Evolutionary conservation across 2,797 vertebrate species (phyloP), one percentile per base, ranked within the genome.

Genomic region (Oreortyx pictus): DNA sequence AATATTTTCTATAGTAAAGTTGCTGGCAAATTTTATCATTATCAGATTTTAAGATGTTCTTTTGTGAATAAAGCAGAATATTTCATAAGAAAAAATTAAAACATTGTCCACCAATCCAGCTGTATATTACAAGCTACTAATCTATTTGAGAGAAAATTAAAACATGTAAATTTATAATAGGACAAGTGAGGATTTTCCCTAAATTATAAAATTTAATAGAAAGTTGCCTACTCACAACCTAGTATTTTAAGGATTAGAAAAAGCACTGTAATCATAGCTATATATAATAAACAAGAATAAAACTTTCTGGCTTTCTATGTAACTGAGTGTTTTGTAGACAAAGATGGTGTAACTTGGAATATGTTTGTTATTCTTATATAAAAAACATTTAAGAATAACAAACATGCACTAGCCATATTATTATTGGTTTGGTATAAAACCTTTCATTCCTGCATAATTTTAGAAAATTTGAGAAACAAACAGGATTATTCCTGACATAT

Each of bases 21-120:
- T 76, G 18, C 49, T 84, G 11, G 25, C 62, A 92, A 89, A 41
- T 73, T 41, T 81, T 68, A 17, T 73, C 43, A 22, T 95, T 86
- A 94, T 92, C 4, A 2, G 67, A 79, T 91, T 92, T 91, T 86
- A 83, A 89, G 24, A 73, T 66, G 14, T 66, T 92, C n/a, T 86
- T 86, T 65, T 71, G 10, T 79, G 22, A 86, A 84, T 49, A 88
- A 89, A 89, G 31, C 27, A 54, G 25, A 86, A 29, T 86, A 64
- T 76, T 81, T 81, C 16, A 22, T 47, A 60, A 23, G 16, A 80
- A 92, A 66, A 44, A 2, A 66, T 92, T 18, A 16, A 6, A 89
- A 47, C 27, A 33, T 61, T 39, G 41, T 70, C 35, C 23, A 43
- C 31, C 5, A 43, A 39, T 89, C 75, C 80, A 17, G 35, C 35